These are phyloP conservation scores for Caenorhabditis sinica DNA, from an alignment of 2,888 invertebrate genomes.

Conservation along the genomic window DNA sequence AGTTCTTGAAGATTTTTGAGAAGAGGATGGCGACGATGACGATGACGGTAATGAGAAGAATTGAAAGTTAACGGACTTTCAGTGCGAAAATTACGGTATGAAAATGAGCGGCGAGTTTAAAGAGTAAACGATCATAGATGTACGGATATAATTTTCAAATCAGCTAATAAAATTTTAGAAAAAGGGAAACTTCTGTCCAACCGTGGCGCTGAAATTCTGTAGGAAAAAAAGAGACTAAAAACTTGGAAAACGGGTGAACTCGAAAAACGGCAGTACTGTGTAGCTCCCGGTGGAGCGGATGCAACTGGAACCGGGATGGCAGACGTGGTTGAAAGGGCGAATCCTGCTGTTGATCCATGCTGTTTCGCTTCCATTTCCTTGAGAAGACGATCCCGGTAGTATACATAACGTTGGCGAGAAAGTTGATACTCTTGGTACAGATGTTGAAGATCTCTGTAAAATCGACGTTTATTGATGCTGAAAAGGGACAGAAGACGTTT, in stretches of 20 bases:
- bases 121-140: neutral
- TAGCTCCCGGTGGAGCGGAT: constrained; percentile 55
- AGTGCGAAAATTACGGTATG: constrained; percentile 12
- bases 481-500: constrained; percentile 38
- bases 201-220: constrained; percentile 3
- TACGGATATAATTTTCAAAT: neutral
- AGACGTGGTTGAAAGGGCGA: constrained; percentile 47
- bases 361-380: constrained; percentile 79
- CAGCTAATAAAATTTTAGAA: neutral
- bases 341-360: constrained; percentile 58
- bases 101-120: constrained; percentile 18
- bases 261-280: constrained; percentile 59
- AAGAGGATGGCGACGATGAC: constrained; percentile 14
- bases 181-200: constrained; percentile 20
- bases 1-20: constrained; percentile 2
- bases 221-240: constrained; percentile 5
- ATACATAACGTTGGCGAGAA: constrained; percentile 80
- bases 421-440: constrained; percentile 82
- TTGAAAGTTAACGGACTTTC: constrained; percentile 43
- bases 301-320: constrained; percentile 34
- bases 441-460: constrained; percentile 79
- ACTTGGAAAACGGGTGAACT: neutral
- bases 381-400: constrained; percentile 81
- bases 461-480: constrained; percentile 5
- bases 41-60: constrained; percentile 32